phyloP scores from a whole-genome alignment of 2,888 invertebrate species.

The Ennomos quercinarius region DNA sequence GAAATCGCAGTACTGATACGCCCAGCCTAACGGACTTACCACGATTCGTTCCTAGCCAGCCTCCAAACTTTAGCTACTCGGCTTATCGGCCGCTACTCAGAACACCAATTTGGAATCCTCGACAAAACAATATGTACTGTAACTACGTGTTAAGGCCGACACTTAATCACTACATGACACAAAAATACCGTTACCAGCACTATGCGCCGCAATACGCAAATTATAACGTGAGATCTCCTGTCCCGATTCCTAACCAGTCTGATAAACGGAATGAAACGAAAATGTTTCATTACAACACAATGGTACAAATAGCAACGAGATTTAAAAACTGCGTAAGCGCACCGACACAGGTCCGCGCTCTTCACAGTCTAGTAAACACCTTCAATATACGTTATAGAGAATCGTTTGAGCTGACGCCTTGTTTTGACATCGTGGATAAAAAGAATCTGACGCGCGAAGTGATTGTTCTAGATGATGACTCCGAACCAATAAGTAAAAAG shows the following conservation, averaged over 20 bases:
- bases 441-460: constrained; percentile 56
- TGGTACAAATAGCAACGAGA: constrained; percentile 9
- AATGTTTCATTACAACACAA: constrained; percentile 13
- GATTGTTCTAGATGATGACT: constrained; percentile 68
- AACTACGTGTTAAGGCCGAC: too few relatives aligned
- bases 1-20: background rate
- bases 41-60: background rate
- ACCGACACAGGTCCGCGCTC: constrained; percentile 30
- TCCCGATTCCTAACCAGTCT: background rate
- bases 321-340: background rate
- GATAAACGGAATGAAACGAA: constrained; percentile 1
- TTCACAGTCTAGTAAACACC: constrained; percentile 58
- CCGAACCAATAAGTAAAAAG: constrained; percentile 53
- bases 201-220: background rate
- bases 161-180: too few relatives aligned
- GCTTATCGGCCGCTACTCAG: background rate
- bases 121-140: too few relatives aligned
- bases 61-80: constrained; percentile 2
- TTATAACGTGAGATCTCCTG: constrained; percentile 1
- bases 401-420: too few relatives aligned
- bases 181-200: too few relatives aligned
- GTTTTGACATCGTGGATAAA: constrained; percentile 50
- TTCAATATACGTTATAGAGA: constrained; percentile 38
- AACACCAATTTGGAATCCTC: constrained; percentile 3
- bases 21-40: background rate